A percentile compares a stretch with the other conserved stretches of the same genome.
These are phyloP conservation scores for Drosophila pallidifrons DNA, from an alignment of 1,140 invertebrate genomes.

Conservation along the genomic window DNA sequence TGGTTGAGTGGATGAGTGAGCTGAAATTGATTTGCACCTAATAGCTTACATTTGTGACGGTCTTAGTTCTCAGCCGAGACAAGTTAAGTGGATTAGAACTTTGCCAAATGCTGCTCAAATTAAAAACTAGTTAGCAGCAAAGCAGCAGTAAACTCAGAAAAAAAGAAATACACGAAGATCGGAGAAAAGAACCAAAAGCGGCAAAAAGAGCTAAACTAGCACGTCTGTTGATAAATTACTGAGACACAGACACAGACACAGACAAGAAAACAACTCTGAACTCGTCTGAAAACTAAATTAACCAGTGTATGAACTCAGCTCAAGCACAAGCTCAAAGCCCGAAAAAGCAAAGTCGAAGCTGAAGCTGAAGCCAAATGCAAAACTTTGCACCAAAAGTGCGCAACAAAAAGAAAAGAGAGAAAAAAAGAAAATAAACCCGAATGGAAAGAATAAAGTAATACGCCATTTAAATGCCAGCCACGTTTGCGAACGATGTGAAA, in stretches of 20 bases:
- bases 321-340: background rate
- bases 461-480: slow-evolving; percentile 67
- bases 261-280: slow-evolving; percentile 33
- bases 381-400: slow-evolving; percentile 32
- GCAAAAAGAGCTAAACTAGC: slow-evolving; percentile 42
- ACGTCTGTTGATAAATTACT: slow-evolving; percentile 44
- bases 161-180: slow-evolving; percentile 11
- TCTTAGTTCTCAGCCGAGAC: slow-evolving; percentile 20
- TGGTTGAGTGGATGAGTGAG: slow-evolving; percentile 17
- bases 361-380: slow-evolving; percentile 29
- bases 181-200: slow-evolving; percentile 1
- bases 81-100: slow-evolving; percentile 57
- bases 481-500: slow-evolving; percentile 69
- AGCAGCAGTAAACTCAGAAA: background rate
- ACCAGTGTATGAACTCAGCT: slow-evolving; percentile 51
- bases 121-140: slow-evolving; percentile 59
- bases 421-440: slow-evolving; percentile 18
- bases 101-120: slow-evolving; percentile 53
- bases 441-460: slow-evolving; percentile 29
- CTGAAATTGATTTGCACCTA: slow-evolving; percentile 46
- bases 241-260: slow-evolving; percentile 15
- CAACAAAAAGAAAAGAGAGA: slow-evolving; percentile 26
- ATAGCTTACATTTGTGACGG: slow-evolving; percentile 25
- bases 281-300: slow-evolving; percentile 58
- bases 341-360: background rate